Conservation (phyloP, 1,140 invertebrate species). For the Drosophila pandora region DNA sequence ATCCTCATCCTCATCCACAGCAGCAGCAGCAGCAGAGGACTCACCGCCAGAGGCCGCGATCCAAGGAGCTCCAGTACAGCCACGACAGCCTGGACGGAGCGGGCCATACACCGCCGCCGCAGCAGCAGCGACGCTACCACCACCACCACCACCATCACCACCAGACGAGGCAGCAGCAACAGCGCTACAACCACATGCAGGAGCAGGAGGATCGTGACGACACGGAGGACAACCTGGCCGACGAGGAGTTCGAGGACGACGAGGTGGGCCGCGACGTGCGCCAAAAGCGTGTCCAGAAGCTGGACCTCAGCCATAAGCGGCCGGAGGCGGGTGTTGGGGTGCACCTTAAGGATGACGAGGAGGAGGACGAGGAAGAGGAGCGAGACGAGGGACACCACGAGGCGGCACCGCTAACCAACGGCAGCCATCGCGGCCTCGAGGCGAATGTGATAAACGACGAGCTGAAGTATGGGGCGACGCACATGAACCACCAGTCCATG, state of each 20-base stretch:
- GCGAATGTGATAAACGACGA: conserved; percentile 84
- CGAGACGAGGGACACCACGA: conserved; percentile 31
- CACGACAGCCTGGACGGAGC: conserved; percentile 73
- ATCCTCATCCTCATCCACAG: conserved; percentile 33
- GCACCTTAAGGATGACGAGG: conserved; percentile 14
- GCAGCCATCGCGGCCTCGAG: conserved; percentile 58
- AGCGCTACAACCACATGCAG: conserved; percentile 65
- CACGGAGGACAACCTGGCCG: conserved; percentile 81
- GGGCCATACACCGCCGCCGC: conserved; percentile 8
- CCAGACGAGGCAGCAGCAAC: conserved; percentile 43
- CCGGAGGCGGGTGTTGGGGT: neutral
- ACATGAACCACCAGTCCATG: conserved; percentile 82
- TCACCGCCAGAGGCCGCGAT: conserved; percentile 74
- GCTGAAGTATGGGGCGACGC: conserved; percentile 82
- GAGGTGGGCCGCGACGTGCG: conserved; percentile 78
- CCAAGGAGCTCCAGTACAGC: conserved; percentile 77
- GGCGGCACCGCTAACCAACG: conserved; percentile 41
- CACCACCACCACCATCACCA: conserved; percentile 64
- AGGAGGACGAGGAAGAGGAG: conserved; percentile 35
- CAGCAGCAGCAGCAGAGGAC: conserved; percentile 56
- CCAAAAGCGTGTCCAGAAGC: conserved; percentile 63
- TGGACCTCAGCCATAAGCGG: conserved; percentile 21
- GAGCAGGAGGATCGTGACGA: conserved; percentile 78
- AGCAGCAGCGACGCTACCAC: conserved; percentile 59
- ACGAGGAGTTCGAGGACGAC: conserved; percentile 82